Conservation (phyloP, 2,797 vertebrate genomes). For the Helicolenus hilgendorfi region DNA sequence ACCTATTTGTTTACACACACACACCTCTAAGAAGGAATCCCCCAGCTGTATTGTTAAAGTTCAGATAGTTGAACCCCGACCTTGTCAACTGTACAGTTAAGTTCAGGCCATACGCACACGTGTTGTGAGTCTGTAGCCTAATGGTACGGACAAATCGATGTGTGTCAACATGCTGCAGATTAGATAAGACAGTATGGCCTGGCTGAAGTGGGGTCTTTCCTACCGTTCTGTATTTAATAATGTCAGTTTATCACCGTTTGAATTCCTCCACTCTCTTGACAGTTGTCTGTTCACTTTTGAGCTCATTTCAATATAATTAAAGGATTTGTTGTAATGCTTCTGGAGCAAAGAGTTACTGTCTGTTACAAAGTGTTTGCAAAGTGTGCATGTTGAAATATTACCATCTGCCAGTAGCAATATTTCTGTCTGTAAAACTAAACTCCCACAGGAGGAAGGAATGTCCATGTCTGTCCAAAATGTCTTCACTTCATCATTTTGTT, state of each 20-base stretch:
- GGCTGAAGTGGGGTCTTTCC: background rate
- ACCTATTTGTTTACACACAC: slow-evolving; percentile 40
- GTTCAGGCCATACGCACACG: slow-evolving; percentile 39
- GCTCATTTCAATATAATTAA: background rate
- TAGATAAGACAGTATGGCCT: slow-evolving; percentile 64
- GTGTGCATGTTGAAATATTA: slow-evolving; percentile 1
- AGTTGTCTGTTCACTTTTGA: background rate
- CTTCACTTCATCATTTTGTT: too few relatives aligned
- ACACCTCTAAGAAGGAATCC: background rate
- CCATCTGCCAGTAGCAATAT: background rate
- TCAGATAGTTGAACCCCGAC: slow-evolving; percentile 34
- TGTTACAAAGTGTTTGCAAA: background rate
- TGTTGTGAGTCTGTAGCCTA: background rate
- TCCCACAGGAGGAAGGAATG: background rate
- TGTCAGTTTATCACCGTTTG: background rate
- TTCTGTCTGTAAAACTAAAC: background rate
- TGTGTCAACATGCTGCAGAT: slow-evolving; percentile 76
- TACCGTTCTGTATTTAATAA: background rate
- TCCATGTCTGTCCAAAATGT: too few relatives aligned
- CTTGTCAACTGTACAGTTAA: slow-evolving; percentile 57
- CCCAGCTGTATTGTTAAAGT: background rate
- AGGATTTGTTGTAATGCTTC: background rate
- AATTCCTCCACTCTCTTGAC: background rate
- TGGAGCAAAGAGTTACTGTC: background rate
- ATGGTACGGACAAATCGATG: slow-evolving; percentile 57